Evolutionary conservation across 2,797 vertebrate species (phyloP).

Genomic region (Natrix natrix): DNA sequence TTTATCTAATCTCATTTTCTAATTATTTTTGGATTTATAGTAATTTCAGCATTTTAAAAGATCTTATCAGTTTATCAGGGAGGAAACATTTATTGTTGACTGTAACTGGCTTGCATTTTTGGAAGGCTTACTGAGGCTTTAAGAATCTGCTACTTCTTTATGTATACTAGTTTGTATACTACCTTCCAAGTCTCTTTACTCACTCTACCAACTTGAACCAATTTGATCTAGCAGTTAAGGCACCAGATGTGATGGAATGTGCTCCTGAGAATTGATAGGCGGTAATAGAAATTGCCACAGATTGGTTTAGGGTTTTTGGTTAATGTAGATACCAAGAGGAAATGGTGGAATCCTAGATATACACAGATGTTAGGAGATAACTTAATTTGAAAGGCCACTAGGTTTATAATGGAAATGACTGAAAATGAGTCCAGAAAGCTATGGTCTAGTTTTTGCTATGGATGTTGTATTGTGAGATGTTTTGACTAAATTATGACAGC

Average conservation of each 20-base stretch:
- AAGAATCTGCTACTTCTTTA: not conserved
- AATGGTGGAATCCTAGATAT: not conserved
- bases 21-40: not conserved
- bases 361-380: not conserved
- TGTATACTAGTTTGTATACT: not conserved
- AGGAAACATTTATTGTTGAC: not conserved
- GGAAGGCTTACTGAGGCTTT: not conserved
- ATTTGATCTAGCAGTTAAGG: not conserved
- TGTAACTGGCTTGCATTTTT: not conserved
- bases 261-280: not conserved
- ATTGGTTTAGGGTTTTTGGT: not conserved
- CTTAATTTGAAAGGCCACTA: not conserved
- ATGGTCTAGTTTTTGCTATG: not conserved
- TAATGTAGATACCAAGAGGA: not conserved
- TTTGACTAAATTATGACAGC: not conserved
- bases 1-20: not conserved
- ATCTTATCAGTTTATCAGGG: not conserved
- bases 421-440: not conserved
- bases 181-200: not conserved
- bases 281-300: not conserved
- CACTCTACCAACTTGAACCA: not conserved
- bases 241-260: not conserved
- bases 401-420: not conserved
- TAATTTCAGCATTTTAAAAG: not conserved
- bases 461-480: not conserved